Percentiles rank a stretch among this genome's conserved stretches.
These are phyloP conservation scores for Cinclus mexicanus DNA, from an alignment of 2,113 vertebrate species.

Conservation along the genomic window DNA sequence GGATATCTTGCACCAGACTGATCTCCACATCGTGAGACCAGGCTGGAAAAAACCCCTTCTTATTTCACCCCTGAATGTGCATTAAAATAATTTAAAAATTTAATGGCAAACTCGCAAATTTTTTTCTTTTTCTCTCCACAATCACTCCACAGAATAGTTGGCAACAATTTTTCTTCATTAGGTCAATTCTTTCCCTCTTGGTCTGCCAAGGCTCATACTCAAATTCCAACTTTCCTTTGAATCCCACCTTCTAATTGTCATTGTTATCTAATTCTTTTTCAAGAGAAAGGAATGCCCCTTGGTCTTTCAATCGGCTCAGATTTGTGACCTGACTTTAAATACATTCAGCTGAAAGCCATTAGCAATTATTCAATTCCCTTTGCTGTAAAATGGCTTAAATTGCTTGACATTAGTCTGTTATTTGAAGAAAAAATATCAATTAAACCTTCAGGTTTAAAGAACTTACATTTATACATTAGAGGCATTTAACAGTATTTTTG, in stretches of 20 bases:
- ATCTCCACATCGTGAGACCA: background rate
- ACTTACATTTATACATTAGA: background rate
- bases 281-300: slow-evolving; percentile 2
- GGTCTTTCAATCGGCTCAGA: slow-evolving; percentile 24
- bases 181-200: background rate
- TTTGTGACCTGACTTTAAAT: slow-evolving; percentile 46
- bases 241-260: slow-evolving; percentile 9
- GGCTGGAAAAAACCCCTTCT: accelerated
- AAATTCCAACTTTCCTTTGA: background rate
- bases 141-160: background rate
- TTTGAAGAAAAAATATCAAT: slow-evolving; percentile 63
- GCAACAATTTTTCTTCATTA: background rate
- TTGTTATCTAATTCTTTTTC: background rate
- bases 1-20: background rate
- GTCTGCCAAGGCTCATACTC: background rate
- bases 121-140: background rate
- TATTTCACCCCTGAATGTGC: background rate
- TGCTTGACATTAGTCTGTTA: background rate
- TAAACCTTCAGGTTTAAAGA: slow-evolving; percentile 24
- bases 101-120: background rate
- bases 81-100: background rate
- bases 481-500: slow-evolving; percentile 26
- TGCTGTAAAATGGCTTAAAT: slow-evolving; percentile 54
- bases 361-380: slow-evolving; percentile 48
- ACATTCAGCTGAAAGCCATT: slow-evolving; percentile 62